These are phyloP conservation scores for Neodiprion pinetum DNA, from an alignment of 1,140 invertebrate genomes.

Conservation along the genomic window DNA sequence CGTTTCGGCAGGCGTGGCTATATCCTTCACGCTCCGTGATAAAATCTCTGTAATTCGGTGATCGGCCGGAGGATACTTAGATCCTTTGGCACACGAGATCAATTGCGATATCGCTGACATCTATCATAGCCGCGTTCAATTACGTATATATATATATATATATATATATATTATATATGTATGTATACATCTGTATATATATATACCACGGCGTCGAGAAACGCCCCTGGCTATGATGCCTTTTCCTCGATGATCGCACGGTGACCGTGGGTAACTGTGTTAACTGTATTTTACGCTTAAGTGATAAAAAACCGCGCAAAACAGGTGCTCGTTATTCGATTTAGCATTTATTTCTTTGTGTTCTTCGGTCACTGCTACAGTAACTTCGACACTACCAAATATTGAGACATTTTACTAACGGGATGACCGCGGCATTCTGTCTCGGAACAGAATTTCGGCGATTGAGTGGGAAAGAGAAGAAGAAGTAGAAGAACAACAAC, in stretches of 20 bases:
- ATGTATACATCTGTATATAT: too few relatives aligned
- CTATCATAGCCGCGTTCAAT: too few relatives aligned
- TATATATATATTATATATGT: too few relatives aligned
- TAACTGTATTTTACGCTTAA: constrained; percentile 15
- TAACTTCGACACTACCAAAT: background rate
- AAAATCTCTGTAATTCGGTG: too few relatives aligned
- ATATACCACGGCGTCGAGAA: too few relatives aligned
- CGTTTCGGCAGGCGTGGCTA: too few relatives aligned
- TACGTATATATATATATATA: too few relatives aligned
- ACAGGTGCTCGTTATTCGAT: constrained; percentile 5
- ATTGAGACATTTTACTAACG: background rate
- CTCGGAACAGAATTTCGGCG: background rate
- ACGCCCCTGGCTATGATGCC: too few relatives aligned
- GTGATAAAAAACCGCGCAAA: background rate
- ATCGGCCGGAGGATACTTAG: too few relatives aligned
- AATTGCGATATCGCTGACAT: too few relatives aligned
- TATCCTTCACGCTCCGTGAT: too few relatives aligned
- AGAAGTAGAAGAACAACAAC: background rate
- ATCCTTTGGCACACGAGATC: too few relatives aligned
- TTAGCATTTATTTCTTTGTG: constrained; percentile 3
- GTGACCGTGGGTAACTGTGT: constrained; percentile 10
- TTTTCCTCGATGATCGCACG: background rate
- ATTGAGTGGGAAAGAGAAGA: background rate
- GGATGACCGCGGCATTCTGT: constrained; percentile 1
- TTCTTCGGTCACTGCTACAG: background rate